Conservation (phyloP, 2,797 vertebrate species). For the Peromyscus melanophrys region DNA sequence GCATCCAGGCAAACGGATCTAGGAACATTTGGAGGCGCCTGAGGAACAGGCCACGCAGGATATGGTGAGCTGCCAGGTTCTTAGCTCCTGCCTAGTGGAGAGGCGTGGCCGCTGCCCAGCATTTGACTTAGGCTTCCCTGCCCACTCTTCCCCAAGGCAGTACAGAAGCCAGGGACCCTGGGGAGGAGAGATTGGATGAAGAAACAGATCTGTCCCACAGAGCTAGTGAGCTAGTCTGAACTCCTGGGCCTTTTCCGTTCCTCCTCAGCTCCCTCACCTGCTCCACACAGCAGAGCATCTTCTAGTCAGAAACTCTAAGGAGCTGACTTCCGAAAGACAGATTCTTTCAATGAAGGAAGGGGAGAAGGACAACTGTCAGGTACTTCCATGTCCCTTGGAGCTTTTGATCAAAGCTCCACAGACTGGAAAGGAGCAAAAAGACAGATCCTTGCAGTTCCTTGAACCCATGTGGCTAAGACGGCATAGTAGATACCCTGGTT, state of each 20-base stretch:
- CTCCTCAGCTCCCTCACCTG: neutral
- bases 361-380: neutral
- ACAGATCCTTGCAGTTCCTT: fast-evolving
- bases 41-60: neutral
- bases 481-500: neutral
- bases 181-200: fast-evolving
- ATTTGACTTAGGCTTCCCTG: neutral
- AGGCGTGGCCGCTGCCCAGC: neutral
- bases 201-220: too few relatives aligned
- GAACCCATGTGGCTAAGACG: neutral
- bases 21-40: neutral
- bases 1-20: neutral
- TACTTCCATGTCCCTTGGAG: neutral
- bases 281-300: neutral
- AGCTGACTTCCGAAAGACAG: neutral
- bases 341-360: neutral
- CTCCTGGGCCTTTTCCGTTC: neutral
- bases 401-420: neutral
- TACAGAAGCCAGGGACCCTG: neutral
- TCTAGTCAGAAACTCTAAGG: neutral
- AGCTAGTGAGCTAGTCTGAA: neutral
- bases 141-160: neutral
- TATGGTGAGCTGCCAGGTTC: neutral
- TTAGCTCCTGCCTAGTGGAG: neutral
- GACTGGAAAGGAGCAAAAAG: neutral